These are phyloP conservation scores for Engraulis encrasicolus DNA, from an alignment of 2,113 vertebrate genomes.

Conservation along the genomic window DNA sequence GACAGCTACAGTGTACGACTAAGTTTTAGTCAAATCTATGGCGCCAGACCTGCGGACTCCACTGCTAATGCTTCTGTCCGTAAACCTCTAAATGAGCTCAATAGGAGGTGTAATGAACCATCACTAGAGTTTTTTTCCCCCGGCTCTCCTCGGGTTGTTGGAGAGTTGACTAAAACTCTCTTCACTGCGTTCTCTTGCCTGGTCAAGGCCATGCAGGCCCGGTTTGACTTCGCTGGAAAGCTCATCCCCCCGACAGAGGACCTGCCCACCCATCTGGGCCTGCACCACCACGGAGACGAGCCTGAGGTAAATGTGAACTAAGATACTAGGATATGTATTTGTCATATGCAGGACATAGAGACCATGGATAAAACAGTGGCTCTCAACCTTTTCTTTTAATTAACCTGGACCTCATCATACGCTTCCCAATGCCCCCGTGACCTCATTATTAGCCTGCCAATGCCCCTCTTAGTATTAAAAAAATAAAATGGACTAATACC, in stretches of 20 bases:
- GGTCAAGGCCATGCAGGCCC: slow-evolving; percentile 90
- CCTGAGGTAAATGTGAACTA: slow-evolving; percentile 80
- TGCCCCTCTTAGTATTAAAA: too few species aligned
- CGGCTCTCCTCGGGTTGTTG: not conserved
- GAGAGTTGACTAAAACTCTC: not conserved
- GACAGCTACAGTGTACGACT: too few species aligned
- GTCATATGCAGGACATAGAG: too few species aligned
- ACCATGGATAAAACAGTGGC: too few species aligned
- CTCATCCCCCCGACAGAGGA: slow-evolving; percentile 85
- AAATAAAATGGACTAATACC: too few species aligned
- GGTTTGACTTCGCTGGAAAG: slow-evolving; percentile 89
- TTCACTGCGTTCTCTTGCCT: not conserved
- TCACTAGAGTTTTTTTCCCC: not conserved
- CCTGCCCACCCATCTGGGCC: slow-evolving; percentile 90
- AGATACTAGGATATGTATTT: too few species aligned
- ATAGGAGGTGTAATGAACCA: not conserved
- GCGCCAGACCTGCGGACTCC: too few species aligned
- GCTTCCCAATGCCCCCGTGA: too few species aligned
- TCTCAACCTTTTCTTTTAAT: too few species aligned
- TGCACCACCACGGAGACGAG: slow-evolving; percentile 97
- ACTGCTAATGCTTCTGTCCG: not conserved
- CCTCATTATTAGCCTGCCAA: too few species aligned
- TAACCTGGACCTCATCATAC: too few species aligned
- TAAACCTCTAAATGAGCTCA: not conserved
- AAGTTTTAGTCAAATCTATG: too few species aligned